Base-by-base conservation (phyloP, 2,888 invertebrate species). In the Nemapogon koenigi region DNA sequence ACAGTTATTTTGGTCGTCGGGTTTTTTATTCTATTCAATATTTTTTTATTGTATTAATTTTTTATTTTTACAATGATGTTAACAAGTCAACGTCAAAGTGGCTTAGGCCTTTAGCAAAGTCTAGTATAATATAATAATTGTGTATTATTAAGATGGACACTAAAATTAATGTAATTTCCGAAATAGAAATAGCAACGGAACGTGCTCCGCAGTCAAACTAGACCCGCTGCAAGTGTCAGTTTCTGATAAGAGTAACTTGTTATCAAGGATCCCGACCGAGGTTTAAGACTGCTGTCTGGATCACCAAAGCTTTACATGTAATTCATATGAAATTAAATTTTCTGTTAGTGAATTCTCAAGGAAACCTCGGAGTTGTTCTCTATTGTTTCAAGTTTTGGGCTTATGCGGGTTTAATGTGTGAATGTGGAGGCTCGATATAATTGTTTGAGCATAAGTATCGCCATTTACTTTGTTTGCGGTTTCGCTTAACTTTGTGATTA, bases 281-380 rank as follows among this genome's bases (percentile, higher is more conserved):
- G 13, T 19, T 18, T 11, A 18, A 33, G 19, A 19, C 33, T 22
- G 6, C 22, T 10, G 6, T 33, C 19, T 33, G 33, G 19, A 33
- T 33, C 19, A 19, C 33, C 19, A 4, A 33, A 14, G 33, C 18
- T 33, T 19, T 33, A 33, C 19, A 19, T 19, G 33, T 27, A 65
- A 72, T 68, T 68, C 67, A 65, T 71, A 72, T 69, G 71, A 73
- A 75, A 70, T 72, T 72, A 73, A 62, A 73, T 73, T 73, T 70
- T 68, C 65, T 60, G 67, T 65, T 62, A 63, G 64, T 62, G 64
- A 67, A 66, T 63, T 65, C 66, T 59, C 61, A 60, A 70, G 70
- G 60, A 52, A 14, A 58, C 58, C 60, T 61, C 50, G 41, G 62
- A 67, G 66, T 66, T 68, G 61, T 62, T 58, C 58, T 62, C 66